These are phyloP conservation scores for Ammospiza caudacuta DNA, from an alignment of 2,113 vertebrate genomes.

Conservation along the genomic window DNA sequence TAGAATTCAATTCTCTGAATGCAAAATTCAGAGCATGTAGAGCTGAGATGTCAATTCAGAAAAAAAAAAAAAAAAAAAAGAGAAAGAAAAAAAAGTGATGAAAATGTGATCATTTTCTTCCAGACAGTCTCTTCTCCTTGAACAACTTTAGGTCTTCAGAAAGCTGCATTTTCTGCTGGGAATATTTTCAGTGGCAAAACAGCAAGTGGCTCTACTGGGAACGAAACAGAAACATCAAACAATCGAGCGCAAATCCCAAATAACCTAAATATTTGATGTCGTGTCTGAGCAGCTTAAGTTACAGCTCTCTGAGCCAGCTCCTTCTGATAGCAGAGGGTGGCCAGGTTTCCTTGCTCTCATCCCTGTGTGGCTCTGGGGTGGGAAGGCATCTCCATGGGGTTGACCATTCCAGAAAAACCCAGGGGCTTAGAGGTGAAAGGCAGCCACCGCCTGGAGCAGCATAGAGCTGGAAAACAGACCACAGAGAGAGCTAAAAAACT, in stretches of 20 bases:
- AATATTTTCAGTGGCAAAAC: constrained; percentile 27
- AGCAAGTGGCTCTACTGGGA: constrained; percentile 32
- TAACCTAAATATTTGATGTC: constrained; percentile 68
- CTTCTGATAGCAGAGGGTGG: neutral
- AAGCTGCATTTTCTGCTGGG: constrained; percentile 40
- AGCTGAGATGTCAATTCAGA: neutral
- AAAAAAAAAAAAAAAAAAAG: neutral
- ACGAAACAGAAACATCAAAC: constrained; percentile 52
- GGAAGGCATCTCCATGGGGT: neutral
- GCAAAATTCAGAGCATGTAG: neutral
- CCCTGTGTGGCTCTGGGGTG: neutral
- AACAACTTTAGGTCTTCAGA: neutral
- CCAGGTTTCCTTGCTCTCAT: neutral
- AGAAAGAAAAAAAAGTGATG: neutral
- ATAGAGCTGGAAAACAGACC: neutral
- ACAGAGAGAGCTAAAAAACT: neutral
- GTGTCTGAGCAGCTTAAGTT: constrained; percentile 51
- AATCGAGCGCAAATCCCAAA: constrained; percentile 40
- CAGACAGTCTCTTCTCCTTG: constrained; percentile 15
- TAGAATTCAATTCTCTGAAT: neutral
- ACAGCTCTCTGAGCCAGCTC: neutral
- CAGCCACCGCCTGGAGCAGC: neutral
- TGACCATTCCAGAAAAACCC: neutral
- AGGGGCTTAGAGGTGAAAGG: neutral
- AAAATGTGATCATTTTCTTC: neutral